phyloP scores from a whole-genome alignment of 2,888 invertebrate species.

The Brachynemurus nebulosus region DNA sequence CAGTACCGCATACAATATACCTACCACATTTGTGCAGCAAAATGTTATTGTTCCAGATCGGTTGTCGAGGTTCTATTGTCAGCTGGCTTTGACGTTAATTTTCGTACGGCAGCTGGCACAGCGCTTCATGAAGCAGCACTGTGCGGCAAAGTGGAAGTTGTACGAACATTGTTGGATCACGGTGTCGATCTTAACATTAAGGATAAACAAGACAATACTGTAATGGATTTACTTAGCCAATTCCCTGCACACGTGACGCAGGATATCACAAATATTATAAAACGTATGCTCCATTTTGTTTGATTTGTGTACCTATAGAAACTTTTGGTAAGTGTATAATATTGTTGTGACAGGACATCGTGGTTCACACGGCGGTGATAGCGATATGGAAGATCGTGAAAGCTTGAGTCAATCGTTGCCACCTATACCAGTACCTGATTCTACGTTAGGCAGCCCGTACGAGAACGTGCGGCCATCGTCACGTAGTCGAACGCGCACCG shows the following conservation, averaged over 20 bases:
- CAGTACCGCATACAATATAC: no score
- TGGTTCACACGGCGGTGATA: slow-evolving; percentile 2
- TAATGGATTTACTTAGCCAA: slow-evolving; percentile 71
- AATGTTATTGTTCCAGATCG: slow-evolving; percentile 46
- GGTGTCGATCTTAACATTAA: slow-evolving; percentile 70
- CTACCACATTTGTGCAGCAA: no score
- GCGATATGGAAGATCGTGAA: slow-evolving; percentile 20
- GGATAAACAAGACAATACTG: slow-evolving; percentile 70
- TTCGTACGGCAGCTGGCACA: slow-evolving; percentile 72
- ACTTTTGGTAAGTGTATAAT: neutral
- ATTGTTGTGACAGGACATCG: neutral
- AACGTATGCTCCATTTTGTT: slow-evolving; percentile 42
- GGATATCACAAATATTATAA: slow-evolving; percentile 72
- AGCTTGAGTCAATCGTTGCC: slow-evolving; percentile 40
- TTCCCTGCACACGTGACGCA: slow-evolving; percentile 81
- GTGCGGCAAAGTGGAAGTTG: slow-evolving; percentile 81
- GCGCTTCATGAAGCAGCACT: slow-evolving; percentile 89
- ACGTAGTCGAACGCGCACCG: slow-evolving; percentile 30
- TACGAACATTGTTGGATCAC: slow-evolving; percentile 61
- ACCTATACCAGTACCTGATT: slow-evolving; percentile 49
- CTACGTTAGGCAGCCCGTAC: slow-evolving; percentile 46
- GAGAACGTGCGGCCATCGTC: slow-evolving; percentile 43
- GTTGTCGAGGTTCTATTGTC: slow-evolving; percentile 72
- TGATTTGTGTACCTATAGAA: no score
- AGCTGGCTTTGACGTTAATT: slow-evolving; percentile 79